phyloP scores from a whole-genome alignment of 1,140 invertebrate species.

The Ooceraea biroi region DNA sequence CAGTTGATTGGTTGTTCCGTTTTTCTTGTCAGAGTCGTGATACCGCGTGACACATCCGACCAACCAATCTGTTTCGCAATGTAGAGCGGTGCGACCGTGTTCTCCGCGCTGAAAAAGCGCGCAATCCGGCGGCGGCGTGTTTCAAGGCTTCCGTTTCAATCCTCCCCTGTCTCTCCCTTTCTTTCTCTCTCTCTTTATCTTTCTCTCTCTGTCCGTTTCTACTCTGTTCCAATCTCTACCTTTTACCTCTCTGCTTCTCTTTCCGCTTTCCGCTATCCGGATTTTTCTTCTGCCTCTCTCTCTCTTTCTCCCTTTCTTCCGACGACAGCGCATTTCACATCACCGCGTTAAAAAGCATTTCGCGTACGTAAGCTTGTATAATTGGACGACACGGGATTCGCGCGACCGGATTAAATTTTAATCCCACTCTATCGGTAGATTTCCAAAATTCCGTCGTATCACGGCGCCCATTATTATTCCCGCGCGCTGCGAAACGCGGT shows the following conservation, averaged over 20 bases:
- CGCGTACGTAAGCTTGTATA: conserved; percentile 67
- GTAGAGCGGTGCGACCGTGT: conserved; percentile 55
- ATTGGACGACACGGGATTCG: conserved; percentile 65
- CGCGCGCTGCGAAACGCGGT: not conserved
- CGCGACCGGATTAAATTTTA: conserved; percentile 67
- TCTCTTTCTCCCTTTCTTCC: not conserved
- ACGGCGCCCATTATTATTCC: conserved; percentile 31
- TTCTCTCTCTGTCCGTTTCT: not conserved
- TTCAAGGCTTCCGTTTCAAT: conserved; percentile 57
- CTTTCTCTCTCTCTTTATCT: not conserved
- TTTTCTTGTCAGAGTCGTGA: conserved; percentile 73
- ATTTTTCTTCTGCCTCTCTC: too few relatives aligned
- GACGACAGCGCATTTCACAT: conserved; percentile 64
- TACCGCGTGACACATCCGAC: conserved; percentile 75
- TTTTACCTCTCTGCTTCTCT: not conserved
- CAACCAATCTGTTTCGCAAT: conserved; percentile 75
- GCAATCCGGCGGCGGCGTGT: conserved; percentile 62
- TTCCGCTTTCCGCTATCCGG: not conserved
- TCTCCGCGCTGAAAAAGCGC: conserved; percentile 63
- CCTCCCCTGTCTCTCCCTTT: not conserved
- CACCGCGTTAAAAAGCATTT: conserved; percentile 68
- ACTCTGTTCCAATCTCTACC: not conserved
- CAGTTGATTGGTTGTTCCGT: conserved; percentile 76
- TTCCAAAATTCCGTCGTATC: conserved; percentile 41
- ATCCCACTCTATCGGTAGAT: conserved; percentile 48